Evolutionary conservation across 1,140 invertebrate species (phyloP), one percentile per base, ranked within the genome.

Genomic region (Polypedilum pembai): DNA sequence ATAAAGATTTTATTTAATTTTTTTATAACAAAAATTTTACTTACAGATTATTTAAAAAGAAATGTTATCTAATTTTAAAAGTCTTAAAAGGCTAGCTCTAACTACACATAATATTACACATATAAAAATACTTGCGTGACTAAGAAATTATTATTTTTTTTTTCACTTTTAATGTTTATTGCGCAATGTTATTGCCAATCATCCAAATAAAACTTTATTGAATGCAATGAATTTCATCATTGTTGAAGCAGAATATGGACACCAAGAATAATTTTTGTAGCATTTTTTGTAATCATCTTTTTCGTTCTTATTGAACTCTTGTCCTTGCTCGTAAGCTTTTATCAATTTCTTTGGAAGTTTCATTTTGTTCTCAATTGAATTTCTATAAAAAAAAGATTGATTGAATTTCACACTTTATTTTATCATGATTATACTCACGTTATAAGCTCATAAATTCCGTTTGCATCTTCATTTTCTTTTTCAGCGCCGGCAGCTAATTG

Each of bases 401-500:
- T 12, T 4, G 2, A 66, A 18, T n/a, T 18, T 66, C 7, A 66
- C 7, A 66, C 17, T 8, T 20, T 7, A 18, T n/a, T 69, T n/a
- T n/a, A n/a, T n/a, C n/a, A n/a, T 20, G 17, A 20, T 12, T n/a
- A 1, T 56, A 69, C 65, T 69, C 17, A 69, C 65, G 65, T 69
- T 7, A 69, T 69, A 69, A 69, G 18, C 18, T 69, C 65, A 69
- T 69, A 69, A 69, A 69, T 69, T 8, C 15, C 20, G 7, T 78
- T 77, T 0, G 80, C 81, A 45, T 82, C 81, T 0, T 17, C 17
- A 56, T 74, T 63, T 7, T 77, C 24, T 1, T 75, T 76, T 73
- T 82, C 81, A 0, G 81, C 80, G 0, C 81, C 81, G 3, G 81
- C 78, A 77, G 79, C 77, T 0, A 82, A 73, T 74, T 82, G 81